phyloP scores from a whole-genome alignment of 2,888 invertebrate genomes.

The Tribolium freemani region DNA sequence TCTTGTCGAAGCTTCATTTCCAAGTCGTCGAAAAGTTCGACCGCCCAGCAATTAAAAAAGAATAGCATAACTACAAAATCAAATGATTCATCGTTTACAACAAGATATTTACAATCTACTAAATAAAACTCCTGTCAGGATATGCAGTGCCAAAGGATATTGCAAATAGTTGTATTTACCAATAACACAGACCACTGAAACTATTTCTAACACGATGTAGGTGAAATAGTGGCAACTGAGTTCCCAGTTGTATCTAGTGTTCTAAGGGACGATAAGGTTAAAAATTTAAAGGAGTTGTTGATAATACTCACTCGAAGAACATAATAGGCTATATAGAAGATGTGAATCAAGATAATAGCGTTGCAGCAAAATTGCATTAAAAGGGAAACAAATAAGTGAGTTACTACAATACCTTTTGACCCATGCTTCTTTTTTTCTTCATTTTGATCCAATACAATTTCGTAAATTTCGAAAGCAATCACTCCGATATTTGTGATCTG shows the following conservation, averaged over 20 bases:
- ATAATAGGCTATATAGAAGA: neutral
- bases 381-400: neutral
- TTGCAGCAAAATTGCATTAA: neutral
- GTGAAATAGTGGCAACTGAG: slow-evolving; percentile 7
- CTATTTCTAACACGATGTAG: slow-evolving; percentile 2
- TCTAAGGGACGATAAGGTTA: neutral
- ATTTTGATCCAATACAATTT: neutral
- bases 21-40: neutral
- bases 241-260: neutral
- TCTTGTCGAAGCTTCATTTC: neutral
- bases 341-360: neutral
- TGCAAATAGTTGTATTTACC: neutral
- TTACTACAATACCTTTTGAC: neutral
- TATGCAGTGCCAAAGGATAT: neutral
- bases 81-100: neutral
- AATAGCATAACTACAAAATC: neutral
- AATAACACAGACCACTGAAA: neutral
- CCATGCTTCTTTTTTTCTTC: neutral
- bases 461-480: neutral
- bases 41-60: slow-evolving; percentile 10
- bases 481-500: neutral
- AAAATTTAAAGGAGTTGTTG: neutral
- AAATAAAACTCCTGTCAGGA: neutral
- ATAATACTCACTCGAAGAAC: neutral
- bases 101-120: too few relatives aligned